Evolutionary conservation across 1,140 invertebrate species (phyloP), one percentile per base, ranked within the genome.

Genomic region (Scaptomyza pallida): DNA sequence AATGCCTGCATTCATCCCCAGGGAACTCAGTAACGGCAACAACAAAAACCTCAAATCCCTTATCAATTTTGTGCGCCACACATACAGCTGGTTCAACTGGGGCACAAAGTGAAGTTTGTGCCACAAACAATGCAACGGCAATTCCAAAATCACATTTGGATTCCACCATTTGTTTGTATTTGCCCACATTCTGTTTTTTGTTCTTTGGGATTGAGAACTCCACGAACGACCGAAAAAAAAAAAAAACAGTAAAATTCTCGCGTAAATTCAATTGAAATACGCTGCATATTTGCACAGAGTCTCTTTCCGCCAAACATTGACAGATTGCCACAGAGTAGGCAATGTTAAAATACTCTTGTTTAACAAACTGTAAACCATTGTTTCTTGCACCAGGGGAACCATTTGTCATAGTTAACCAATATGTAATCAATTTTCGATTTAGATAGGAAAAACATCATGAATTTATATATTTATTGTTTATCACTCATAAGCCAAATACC

Each of bases 391-490:
- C 43, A 5, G 1, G 73, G 48, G 78, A 57, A 17, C 50, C 40
- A 82, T 64, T 45, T 67, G 78, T 82, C 56, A 74, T 37, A 55
- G 69, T 82, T 63, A 62, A 71, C 57, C 68, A 81, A 81, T 76
- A 43, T 81, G 78, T 56, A 81, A 73, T 68, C 52, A 72, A 68
- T 81, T 73, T 64, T 35, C 21, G 54, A 76, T 61, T 60, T 40
- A 30, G 15, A 26, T 21, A 21, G 8, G 12, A 15, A 13, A 26
- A 30, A 17, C 33, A 40, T 40, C 0, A 6, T 8, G 37, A 16
- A 16, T 43, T 15, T 2, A 26, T 13, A 4, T 0, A 15, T 23
- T 41, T 5, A 3, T 15, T 23, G 40, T 40, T 52, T 6, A 52
- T 52, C 13, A 40, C 17, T 0, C 0, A 13, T 52, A 6, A 52